phyloP scores from a whole-genome alignment of 1,140 invertebrate genomes.

The Carcinoscorpius rotundicauda region DNA sequence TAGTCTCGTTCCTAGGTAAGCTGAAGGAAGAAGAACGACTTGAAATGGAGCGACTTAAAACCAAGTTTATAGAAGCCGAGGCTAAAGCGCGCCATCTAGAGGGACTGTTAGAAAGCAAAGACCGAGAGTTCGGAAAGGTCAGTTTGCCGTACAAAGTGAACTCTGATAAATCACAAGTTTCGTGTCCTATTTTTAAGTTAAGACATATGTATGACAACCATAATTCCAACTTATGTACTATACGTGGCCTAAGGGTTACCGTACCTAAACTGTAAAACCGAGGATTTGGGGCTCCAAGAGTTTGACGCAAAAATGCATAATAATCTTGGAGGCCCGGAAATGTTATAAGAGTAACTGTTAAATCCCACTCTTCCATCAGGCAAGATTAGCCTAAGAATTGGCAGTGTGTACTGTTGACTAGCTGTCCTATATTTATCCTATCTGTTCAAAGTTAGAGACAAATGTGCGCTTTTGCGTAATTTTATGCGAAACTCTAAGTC shows the following conservation, averaged over 20 bases:
- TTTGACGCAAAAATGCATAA: background rate
- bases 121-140: constrained; percentile 34
- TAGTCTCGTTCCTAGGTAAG: constrained; percentile 24
- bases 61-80: constrained; percentile 38
- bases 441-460: too few species aligned
- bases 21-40: constrained; percentile 38
- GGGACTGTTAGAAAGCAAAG: constrained; percentile 36
- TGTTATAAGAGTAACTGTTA: too few species aligned
- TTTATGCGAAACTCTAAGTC: too few species aligned
- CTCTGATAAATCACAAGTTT: constrained; percentile 6
- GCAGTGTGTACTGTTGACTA: too few species aligned
- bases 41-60: constrained; percentile 36
- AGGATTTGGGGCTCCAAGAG: background rate
- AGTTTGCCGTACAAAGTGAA: constrained; percentile 34
- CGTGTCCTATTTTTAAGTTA: background rate
- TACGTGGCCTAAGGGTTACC: background rate
- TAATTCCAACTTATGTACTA: background rate
- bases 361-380: too few species aligned
- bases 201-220: background rate
- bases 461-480: too few species aligned
- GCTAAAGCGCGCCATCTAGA: constrained; percentile 38
- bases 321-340: background rate
- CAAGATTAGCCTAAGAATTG: too few species aligned
- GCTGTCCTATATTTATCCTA: too few species aligned
- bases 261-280: background rate